phyloP scores from a whole-genome alignment of 2,888 invertebrate species.

The Phortica magna region DNA sequence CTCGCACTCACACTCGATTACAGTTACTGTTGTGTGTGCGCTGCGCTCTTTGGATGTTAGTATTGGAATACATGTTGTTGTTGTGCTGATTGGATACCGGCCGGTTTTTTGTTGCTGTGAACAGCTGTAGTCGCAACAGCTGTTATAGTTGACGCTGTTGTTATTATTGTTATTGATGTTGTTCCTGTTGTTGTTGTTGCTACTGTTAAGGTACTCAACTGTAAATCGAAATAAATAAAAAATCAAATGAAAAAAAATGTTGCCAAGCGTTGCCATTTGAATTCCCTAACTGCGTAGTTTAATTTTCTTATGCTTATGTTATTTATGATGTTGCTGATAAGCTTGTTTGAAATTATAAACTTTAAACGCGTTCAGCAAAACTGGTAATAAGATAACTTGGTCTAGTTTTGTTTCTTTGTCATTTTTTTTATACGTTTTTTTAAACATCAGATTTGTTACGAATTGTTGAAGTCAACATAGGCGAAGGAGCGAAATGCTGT shows the following conservation, averaged over 20 bases:
- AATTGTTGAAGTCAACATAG: too few relatives aligned
- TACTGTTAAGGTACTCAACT: constrained; percentile 20
- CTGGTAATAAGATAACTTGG: too few relatives aligned
- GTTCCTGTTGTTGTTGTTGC: constrained; percentile 15
- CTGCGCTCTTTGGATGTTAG: background rate
- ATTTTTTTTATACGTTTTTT: too few relatives aligned
- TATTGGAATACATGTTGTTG: constrained; percentile 2
- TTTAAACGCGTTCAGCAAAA: too few relatives aligned
- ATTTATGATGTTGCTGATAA: constrained; percentile 42
- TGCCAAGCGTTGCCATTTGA: constrained; percentile 61
- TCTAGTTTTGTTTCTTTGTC: too few relatives aligned
- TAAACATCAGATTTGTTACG: too few relatives aligned
- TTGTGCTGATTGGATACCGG: constrained; percentile 17
- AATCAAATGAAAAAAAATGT: constrained; percentile 49
- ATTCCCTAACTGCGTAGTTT: constrained; percentile 65
- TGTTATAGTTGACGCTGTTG: constrained; percentile 52
- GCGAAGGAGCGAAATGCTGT: too few relatives aligned
- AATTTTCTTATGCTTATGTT: constrained; percentile 43
- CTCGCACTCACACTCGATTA: constrained; percentile 36
- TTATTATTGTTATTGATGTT: constrained; percentile 43
- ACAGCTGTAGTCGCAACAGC: constrained; percentile 72
- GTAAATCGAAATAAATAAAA: background rate
- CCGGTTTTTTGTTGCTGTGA: constrained; percentile 45
- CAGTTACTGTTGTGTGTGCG: too few relatives aligned
- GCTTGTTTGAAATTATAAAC: background rate